Percentiles rank a stretch among this genome's conserved stretches.
These are phyloP conservation scores for Exephanes ischioxanthus DNA, from an alignment of 2,888 invertebrate genomes.

Conservation along the genomic window DNA sequence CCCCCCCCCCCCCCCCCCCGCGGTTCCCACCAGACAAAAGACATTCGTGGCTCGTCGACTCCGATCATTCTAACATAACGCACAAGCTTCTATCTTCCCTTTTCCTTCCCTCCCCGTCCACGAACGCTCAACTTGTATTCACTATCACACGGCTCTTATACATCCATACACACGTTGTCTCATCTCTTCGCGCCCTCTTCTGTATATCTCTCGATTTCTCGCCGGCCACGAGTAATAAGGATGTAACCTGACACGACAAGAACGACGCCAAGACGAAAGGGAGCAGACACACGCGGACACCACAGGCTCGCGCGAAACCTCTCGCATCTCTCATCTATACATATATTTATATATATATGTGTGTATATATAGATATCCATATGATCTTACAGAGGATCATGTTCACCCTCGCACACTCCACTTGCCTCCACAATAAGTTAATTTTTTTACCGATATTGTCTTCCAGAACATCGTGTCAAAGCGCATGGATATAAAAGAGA, in stretches of 20 bases:
- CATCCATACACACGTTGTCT: constrained; percentile 59
- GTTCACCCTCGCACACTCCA: neutral
- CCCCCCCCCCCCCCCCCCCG: constrained; percentile 70
- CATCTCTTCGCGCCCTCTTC: constrained; percentile 69
- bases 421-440: neutral
- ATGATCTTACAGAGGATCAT: constrained; percentile 41
- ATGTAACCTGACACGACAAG: constrained; percentile 82
- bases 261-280: constrained; percentile 64
- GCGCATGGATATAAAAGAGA: neutral
- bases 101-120: neutral
- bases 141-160: constrained; percentile 65
- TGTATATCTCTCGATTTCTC: constrained; percentile 63
- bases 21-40: constrained; percentile 83
- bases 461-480: constrained; percentile 53
- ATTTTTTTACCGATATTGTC: constrained; percentile 8
- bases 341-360: neutral
- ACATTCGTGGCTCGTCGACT: constrained; percentile 81
- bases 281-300: constrained; percentile 49
- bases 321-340: constrained; percentile 13
- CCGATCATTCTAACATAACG: constrained; percentile 79
- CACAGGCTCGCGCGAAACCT: constrained; percentile 47
- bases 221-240: constrained; percentile 82
- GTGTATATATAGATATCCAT: neutral
- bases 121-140: constrained; percentile 70
- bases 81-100: constrained; percentile 65